Base-by-base conservation (phyloP, 2,888 invertebrate genomes). In the Agonopterix alstromeriana region DNA sequence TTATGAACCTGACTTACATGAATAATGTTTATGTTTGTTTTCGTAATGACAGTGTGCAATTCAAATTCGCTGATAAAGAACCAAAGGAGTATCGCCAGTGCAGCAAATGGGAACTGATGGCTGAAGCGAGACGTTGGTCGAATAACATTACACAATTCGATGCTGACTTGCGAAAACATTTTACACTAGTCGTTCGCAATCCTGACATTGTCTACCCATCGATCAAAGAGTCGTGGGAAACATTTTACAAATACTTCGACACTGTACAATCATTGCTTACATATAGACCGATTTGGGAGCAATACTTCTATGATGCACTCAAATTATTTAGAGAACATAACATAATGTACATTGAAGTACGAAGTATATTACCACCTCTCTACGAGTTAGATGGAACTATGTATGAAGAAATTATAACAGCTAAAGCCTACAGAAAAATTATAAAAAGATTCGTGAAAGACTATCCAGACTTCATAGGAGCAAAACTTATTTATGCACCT, bases 401-500 rank as follows among this genome's bases (percentile, higher is more conserved):
- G 0, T 91, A 92, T 53, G 82, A 82, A 0, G 71, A 82, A 0
- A n/a, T 90, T 1, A 89, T 93, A 45, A 90, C 92, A 0, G 90
- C 91, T 0, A 82, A 82, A 52, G 76, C 92, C 7, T 93, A 92
- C 54, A 88, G 90, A 53, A 85, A 90, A 53, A 78, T 90, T 0
- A 78, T 91, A 10, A 82, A 90, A 0, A 83, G 84, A 51, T 95
- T 94, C 60, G 75, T 86, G 46, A 67, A 65, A 2, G 86, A 90
- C 14, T 76, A 94, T 70, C 91, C 92, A 0, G 91, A 92, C 52
- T 94, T 94, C 53, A 70, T 92, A 43, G 94, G 94, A 0, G 91
- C 90, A 0, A 93, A 92, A 62, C 61, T 94, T 10, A 94, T 95
- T 55, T 94, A 91, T 60, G 93, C 93, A 0, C 92, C 94, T 0